A percentile compares a stretch with the other conserved stretches of the same genome.
Conservation (phyloP, 2,113 vertebrate species). For the Gobiocypris rarus region DNA sequence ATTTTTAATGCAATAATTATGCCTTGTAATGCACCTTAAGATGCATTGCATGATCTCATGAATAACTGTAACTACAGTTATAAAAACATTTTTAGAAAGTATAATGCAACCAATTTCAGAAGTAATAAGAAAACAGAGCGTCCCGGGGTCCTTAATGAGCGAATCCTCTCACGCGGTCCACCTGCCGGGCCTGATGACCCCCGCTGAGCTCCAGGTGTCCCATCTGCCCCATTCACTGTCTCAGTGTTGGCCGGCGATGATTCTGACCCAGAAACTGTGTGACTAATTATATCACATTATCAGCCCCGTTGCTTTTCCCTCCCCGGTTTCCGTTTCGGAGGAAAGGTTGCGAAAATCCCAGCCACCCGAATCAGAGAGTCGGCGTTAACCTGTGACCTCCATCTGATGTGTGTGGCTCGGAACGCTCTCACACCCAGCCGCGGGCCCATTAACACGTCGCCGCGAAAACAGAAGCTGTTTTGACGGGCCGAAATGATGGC, state of each 20-base stretch:
- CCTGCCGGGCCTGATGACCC: slow-evolving; percentile 66
- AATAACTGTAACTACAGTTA: too few relatives aligned
- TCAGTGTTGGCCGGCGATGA: slow-evolving; percentile 76
- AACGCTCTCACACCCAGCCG: slow-evolving; percentile 84
- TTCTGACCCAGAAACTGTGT: slow-evolving; percentile 79
- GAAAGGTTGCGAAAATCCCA: slow-evolving; percentile 84
- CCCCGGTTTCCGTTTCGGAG: slow-evolving; percentile 67
- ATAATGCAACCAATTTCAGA: too few relatives aligned
- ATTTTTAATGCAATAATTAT: too few relatives aligned
- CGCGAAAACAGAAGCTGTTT: slow-evolving; percentile 84
- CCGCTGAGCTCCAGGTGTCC: slow-evolving; percentile 79
- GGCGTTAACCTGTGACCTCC: slow-evolving; percentile 85
- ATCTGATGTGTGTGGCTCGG: slow-evolving; percentile 78
- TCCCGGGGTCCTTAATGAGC: too few relatives aligned
- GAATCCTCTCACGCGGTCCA: slow-evolving; percentile 18
- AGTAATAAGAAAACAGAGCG: too few relatives aligned
- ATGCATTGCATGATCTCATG: too few relatives aligned
- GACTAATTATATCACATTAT: slow-evolving; percentile 86
- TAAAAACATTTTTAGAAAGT: too few relatives aligned
- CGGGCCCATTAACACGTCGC: slow-evolving; percentile 83
- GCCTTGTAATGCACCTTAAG: too few relatives aligned
- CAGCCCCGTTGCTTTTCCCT: slow-evolving; percentile 74
- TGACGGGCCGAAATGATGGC: slow-evolving; percentile 82
- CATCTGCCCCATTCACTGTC: slow-evolving; percentile 79
- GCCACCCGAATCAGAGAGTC: slow-evolving; percentile 78